These are phyloP conservation scores for Miltochrista miniata DNA, from an alignment of 2,888 invertebrate species.

Conservation along the genomic window DNA sequence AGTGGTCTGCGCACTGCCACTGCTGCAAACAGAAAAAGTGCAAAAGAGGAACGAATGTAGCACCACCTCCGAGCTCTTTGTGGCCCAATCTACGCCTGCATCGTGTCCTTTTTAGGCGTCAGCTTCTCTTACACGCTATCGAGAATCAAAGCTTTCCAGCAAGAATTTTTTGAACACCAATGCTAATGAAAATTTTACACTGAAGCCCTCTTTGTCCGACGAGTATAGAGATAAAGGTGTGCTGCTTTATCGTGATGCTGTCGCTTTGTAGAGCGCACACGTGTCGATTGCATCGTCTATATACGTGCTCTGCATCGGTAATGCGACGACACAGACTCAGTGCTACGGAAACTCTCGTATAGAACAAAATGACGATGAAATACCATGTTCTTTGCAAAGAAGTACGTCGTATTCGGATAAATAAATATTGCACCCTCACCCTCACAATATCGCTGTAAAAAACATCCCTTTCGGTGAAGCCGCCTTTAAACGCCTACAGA, in stretches of 20 bases:
- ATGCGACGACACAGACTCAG: slow-evolving; percentile 54
- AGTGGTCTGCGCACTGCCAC: slow-evolving; percentile 82
- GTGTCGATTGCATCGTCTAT: slow-evolving; percentile 57
- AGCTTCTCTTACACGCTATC: slow-evolving; percentile 79
- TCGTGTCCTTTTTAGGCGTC: slow-evolving; percentile 77
- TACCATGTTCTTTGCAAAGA: slow-evolving; percentile 73
- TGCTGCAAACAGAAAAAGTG: slow-evolving; percentile 81
- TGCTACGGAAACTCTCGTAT: slow-evolving; percentile 44
- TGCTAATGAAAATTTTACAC: slow-evolving; percentile 82
- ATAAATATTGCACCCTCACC: slow-evolving; percentile 84
- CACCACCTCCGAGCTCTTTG: slow-evolving; percentile 82
- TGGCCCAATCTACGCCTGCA: slow-evolving; percentile 80
- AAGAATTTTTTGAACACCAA: slow-evolving; percentile 75
- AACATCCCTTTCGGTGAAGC: slow-evolving; percentile 82
- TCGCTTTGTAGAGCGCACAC: slow-evolving; percentile 67
- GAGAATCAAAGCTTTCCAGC: slow-evolving; percentile 76
- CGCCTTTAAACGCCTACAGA: slow-evolving; percentile 84
- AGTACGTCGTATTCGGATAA: slow-evolving; percentile 75
- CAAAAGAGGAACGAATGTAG: slow-evolving; percentile 74
- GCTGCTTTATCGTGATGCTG: slow-evolving; percentile 72
- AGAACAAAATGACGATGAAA: slow-evolving; percentile 64
- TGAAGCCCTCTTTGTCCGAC: slow-evolving; percentile 71
- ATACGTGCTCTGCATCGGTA: slow-evolving; percentile 73
- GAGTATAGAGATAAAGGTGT: slow-evolving; percentile 61
- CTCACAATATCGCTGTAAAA: slow-evolving; percentile 79